Base-by-base conservation (phyloP, 92 coral and sea anemone genomes). In the Bergia puertoricense region DNA sequence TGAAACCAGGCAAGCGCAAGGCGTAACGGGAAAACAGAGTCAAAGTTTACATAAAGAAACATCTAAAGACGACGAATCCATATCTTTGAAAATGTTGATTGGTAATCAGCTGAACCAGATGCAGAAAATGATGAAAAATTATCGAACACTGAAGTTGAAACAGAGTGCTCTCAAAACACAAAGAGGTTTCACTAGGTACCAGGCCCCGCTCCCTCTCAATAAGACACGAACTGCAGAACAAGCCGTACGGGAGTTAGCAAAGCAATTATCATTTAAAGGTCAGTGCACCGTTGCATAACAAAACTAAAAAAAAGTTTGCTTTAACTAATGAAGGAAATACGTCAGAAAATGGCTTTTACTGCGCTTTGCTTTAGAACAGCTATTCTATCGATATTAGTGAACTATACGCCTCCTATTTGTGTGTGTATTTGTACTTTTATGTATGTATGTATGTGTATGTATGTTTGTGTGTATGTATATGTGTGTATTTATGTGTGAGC, bases 111-210 rank as follows among this genome's bases (percentile, higher is more conserved):
- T 84, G 68, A 69, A 84, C 69, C 22, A n/a, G 75, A 84, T 84
- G 77, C 87, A 84, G 45, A 84, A 71, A 13, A 46, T 84, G 87
- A 84, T 84, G 22, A 69, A 48, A n/a, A 84, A 50, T 6, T 84
- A 69, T 73, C 59, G 48, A 20, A 66, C 79, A n/a, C 46, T 84
- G 36, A 84, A 71, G 42, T 38, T 71, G 79, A 71, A 48, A 46
- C 87, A 84, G 87, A 84, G 65, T 69, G 78, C 66, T 71, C 23
- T 69, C 62, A 84, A 69, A 84, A 84, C 79, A 14, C 79, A 84
- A 50, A 43, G 45, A 30, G 87, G 87, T 9, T 68, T 69, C 42
- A 42, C 48, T 84, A 72, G 87, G 68, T 23, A 84, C 87, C 78
- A 84, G 62, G 8, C 87, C 23, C 87, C 87, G 13, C n/a, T 48